Percentiles rank a stretch among this genome's conserved stretches.
Evolutionary conservation across 2,797 vertebrate genomes (phyloP).

Genomic region (Leptoclinus maculatus): DNA sequence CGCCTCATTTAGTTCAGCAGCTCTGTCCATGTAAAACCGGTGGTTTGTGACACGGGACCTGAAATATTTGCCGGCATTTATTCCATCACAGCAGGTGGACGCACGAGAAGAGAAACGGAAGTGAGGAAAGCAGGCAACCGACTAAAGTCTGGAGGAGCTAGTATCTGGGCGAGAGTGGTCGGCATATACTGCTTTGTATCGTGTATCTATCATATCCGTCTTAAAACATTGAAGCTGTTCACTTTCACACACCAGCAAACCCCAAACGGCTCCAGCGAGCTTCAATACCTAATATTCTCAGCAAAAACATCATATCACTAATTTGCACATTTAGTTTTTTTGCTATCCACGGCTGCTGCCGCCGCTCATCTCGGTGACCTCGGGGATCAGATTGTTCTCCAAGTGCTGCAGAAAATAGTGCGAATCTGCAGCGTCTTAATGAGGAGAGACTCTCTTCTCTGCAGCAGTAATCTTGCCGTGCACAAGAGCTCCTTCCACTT

Average conservation of each 20-base stretch:
- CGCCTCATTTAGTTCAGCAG: neutral
- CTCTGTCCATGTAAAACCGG: neutral
- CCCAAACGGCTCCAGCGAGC: neutral
- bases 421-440: conserved; percentile 18
- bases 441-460: conserved; percentile 15
- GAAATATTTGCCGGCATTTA: neutral
- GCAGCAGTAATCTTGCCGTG: neutral
- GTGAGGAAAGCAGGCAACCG: no score
- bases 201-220: neutral
- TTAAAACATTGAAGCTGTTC: neutral
- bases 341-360: neutral
- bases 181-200: no score
- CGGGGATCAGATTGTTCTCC: neutral
- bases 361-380: conserved; percentile 6
- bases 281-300: neutral
- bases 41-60: neutral
- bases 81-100: neutral
- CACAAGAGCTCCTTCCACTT: neutral
- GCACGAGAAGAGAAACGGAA: neutral
- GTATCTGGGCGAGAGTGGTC: no score
- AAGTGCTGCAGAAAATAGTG: neutral
- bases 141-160: no score
- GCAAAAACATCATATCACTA: neutral
- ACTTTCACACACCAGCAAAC: conserved; percentile 20
- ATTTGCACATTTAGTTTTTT: neutral